Evolutionary conservation across 2,797 vertebrate species (phyloP).

Genomic region (Phylloscopus collybita): DNA sequence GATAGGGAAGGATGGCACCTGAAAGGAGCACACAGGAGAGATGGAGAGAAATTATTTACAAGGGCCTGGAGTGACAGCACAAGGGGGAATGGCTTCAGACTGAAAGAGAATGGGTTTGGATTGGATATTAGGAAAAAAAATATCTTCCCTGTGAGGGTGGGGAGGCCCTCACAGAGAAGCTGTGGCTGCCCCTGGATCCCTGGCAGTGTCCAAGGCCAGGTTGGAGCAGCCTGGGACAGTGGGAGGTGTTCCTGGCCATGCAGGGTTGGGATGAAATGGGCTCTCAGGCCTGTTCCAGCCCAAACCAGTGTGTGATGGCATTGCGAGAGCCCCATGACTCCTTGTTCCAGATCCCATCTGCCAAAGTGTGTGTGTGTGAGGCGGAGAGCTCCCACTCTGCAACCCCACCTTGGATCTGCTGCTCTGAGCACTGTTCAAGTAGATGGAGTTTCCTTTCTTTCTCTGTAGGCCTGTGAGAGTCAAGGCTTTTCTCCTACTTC

Average conservation of each 20-base stretch:
- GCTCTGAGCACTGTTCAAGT: not conserved
- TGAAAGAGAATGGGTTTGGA: not conserved
- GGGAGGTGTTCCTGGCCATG: not conserved
- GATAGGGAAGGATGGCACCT: not conserved
- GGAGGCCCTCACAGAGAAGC: not conserved
- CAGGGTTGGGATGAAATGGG: not conserved
- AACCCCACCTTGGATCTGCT: not conserved
- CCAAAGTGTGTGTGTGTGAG: accelerated
- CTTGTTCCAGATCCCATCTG: not conserved
- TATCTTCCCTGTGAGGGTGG: not conserved
- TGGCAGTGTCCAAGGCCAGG: not conserved
- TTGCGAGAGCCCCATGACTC: accelerated
- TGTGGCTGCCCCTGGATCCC: not conserved
- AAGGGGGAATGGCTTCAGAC: not conserved
- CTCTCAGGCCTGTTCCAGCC: not conserved
- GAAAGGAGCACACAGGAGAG: not conserved
- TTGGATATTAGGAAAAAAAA: not conserved
- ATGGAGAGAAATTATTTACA: not conserved
- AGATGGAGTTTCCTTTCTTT: not conserved
- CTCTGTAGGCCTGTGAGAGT: not conserved
- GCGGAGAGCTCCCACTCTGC: not conserved
- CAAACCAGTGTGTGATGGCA: not conserved
- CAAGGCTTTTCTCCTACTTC: not conserved
- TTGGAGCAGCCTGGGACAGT: not conserved
- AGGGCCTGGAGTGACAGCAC: not conserved